Evolutionary conservation across 2,888 invertebrate species (phyloP).

Genomic region (Acleris holmiana): DNA sequence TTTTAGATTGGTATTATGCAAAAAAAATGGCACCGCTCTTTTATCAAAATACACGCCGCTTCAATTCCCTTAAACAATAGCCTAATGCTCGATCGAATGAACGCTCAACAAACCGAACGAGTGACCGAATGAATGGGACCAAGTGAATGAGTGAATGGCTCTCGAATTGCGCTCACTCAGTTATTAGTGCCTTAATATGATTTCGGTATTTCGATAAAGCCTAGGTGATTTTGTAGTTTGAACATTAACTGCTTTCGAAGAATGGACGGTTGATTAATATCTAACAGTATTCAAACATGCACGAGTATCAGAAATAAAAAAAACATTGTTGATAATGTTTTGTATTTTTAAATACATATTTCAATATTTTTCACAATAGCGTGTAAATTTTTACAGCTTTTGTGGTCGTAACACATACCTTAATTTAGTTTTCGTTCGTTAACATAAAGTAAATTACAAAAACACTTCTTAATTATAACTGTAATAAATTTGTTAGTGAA

Average conservation of each 20-base stretch:
- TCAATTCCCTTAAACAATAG: constrained; percentile 9
- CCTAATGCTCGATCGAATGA: constrained; percentile 12
- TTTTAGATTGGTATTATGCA: too few species aligned
- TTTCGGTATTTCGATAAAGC: neutral
- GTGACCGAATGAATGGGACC: constrained; percentile 8
- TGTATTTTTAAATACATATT: too few species aligned
- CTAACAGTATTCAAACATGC: too few species aligned
- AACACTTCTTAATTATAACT: neutral
- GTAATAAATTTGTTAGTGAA: neutral
- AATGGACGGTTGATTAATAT: too few species aligned
- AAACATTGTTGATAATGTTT: too few species aligned
- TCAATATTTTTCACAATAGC: too few species aligned
- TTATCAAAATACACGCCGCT: neutral
- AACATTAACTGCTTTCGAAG: too few species aligned
- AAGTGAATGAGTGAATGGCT: neutral
- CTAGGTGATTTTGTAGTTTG: neutral
- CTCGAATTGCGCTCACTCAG: neutral
- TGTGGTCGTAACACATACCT: too few species aligned
- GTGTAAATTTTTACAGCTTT: too few species aligned
- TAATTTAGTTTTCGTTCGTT: too few species aligned
- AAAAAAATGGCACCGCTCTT: neutral
- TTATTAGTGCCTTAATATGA: constrained; percentile 13
- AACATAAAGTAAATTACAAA: neutral
- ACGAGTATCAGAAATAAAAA: too few species aligned
- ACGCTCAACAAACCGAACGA: constrained; percentile 6